These are phyloP conservation scores for Eledona agricola DNA, from an alignment of 2,888 invertebrate species.

Conservation along the genomic window DNA sequence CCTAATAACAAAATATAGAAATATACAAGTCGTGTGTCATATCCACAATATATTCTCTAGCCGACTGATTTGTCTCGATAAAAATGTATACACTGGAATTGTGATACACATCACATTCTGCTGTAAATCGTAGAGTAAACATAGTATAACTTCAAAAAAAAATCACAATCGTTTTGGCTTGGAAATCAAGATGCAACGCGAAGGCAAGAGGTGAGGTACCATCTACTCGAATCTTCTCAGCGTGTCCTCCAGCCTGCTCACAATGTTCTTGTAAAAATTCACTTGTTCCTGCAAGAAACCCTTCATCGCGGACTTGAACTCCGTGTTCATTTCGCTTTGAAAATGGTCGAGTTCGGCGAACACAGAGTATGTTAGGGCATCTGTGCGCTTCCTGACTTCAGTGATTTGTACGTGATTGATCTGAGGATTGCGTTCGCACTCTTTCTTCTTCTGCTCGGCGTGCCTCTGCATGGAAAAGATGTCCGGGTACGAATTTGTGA, in stretches of 20 bases:
- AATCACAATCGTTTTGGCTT: slow-evolving; percentile 35
- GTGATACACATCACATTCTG: slow-evolving; percentile 21
- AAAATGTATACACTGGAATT: slow-evolving; percentile 24
- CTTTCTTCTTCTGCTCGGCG: slow-evolving; percentile 87
- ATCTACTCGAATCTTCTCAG: slow-evolving; percentile 59
- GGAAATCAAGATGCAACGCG: slow-evolving; percentile 9
- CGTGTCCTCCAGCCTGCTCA: slow-evolving; percentile 76
- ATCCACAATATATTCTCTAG: slow-evolving; percentile 27
- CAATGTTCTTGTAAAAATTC: slow-evolving; percentile 87
- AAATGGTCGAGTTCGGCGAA: slow-evolving; percentile 96
- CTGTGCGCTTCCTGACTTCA: slow-evolving; percentile 84
- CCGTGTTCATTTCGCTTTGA: slow-evolving; percentile 83
- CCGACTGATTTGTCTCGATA: slow-evolving; percentile 7
- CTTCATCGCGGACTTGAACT: slow-evolving; percentile 87
- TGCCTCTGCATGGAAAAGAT: slow-evolving; percentile 89
- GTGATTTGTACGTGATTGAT: slow-evolving; percentile 83
- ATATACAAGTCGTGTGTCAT: slow-evolving; percentile 25
- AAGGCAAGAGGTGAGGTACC: slow-evolving; percentile 20
- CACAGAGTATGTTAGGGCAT: slow-evolving; percentile 91
- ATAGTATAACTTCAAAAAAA: slow-evolving; percentile 19
- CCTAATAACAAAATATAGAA: slow-evolving; percentile 25
- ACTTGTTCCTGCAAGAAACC: slow-evolving; percentile 89
- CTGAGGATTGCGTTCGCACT: slow-evolving; percentile 84
- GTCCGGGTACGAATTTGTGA: slow-evolving; percentile 90
- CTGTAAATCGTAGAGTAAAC: slow-evolving; percentile 18